Evolutionary conservation across 2,113 vertebrate genomes (phyloP).

Genomic region (Mola mola): DNA sequence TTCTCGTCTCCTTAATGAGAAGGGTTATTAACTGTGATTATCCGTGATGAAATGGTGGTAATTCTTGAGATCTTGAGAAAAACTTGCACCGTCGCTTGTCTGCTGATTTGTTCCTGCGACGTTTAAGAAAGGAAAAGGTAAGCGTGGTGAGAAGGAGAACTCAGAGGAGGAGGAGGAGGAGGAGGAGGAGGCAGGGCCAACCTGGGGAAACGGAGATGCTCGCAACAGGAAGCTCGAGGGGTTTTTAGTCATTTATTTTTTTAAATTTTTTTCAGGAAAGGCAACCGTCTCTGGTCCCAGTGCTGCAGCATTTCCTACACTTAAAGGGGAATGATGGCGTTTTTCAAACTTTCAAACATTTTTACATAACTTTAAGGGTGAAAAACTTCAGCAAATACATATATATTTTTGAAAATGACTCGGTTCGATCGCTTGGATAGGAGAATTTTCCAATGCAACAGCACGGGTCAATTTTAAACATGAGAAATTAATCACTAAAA

Average conservation of each 20-base stretch:
- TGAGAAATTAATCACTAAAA: no score
- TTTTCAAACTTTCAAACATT: no score
- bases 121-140: slow-evolving; percentile 55
- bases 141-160: slow-evolving; percentile 18
- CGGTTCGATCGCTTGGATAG: no score
- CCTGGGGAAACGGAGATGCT: slow-evolving; percentile 27
- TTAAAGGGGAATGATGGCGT: no score
- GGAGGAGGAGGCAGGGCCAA: slow-evolving; percentile 43
- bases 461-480: no score
- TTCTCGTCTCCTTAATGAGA: slow-evolving; percentile 78
- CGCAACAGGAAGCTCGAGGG: slow-evolving; percentile 43
- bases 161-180: slow-evolving; percentile 27
- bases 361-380: no score
- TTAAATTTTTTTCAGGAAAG: neutral
- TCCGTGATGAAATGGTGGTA: slow-evolving; percentile 73
- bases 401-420: no score
- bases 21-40: slow-evolving; percentile 81
- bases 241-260: slow-evolving; percentile 6
- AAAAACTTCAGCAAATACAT: no score
- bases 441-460: no score
- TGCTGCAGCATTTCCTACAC: no score
- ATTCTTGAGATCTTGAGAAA: slow-evolving; percentile 76
- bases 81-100: slow-evolving; percentile 73
- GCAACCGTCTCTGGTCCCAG: slow-evolving; percentile 30
- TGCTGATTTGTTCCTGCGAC: slow-evolving; percentile 69